These are phyloP conservation scores for Leiothrix lutea DNA, from an alignment of 2,113 vertebrate species.

Conservation along the genomic window DNA sequence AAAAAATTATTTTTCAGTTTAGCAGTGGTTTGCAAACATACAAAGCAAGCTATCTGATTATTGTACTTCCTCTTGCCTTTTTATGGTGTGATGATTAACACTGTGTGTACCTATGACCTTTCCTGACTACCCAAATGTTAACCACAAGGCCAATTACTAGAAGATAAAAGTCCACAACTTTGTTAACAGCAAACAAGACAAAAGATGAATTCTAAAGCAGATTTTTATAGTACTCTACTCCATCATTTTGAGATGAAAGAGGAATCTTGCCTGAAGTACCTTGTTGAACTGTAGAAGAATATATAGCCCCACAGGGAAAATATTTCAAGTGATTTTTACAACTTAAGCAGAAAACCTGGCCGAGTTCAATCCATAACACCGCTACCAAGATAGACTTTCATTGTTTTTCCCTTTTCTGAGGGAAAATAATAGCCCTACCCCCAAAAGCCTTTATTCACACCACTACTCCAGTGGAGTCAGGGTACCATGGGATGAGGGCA, in stretches of 20 bases:
- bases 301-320: background rate
- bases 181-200: background rate
- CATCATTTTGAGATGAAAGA: conserved; percentile 17
- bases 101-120: background rate
- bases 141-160: background rate
- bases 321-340: conserved; percentile 25
- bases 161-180: background rate
- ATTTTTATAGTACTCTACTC: background rate
- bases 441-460: background rate
- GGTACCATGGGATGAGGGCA: background rate
- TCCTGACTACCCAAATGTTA: background rate
- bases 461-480: background rate
- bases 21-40: conserved; percentile 7
- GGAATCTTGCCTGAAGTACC: background rate
- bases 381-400: background rate
- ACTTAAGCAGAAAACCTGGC: background rate
- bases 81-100: background rate
- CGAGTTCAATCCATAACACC: background rate
- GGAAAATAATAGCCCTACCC: background rate
- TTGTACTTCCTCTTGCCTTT: background rate
- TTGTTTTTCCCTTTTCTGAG: background rate
- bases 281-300: conserved; percentile 22
- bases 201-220: background rate
- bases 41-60: background rate
- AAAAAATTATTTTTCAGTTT: conserved; percentile 27